These are phyloP conservation scores for Xenopus borealis DNA, from an alignment of 2,113 vertebrate species.

Conservation along the genomic window DNA sequence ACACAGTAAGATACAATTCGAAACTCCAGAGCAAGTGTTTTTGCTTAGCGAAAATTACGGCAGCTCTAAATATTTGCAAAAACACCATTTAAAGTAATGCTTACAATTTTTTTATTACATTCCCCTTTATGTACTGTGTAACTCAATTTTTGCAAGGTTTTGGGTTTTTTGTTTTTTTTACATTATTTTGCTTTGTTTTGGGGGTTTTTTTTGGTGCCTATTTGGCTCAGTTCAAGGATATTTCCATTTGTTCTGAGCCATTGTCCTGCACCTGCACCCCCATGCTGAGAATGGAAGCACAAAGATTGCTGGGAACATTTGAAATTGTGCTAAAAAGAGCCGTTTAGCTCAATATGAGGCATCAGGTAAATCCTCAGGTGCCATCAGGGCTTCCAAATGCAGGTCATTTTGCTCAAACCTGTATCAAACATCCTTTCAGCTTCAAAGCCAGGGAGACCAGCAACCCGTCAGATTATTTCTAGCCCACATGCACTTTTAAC, in stretches of 20 bases:
- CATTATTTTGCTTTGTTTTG: no score
- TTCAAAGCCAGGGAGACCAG: conserved; percentile 24
- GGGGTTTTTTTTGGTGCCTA: no score
- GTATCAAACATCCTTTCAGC: conserved; percentile 36
- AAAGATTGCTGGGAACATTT: conserved; percentile 10
- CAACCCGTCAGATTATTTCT: conserved; percentile 27
- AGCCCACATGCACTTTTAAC: conserved; percentile 28
- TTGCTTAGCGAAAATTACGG: no score
- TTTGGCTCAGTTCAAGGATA: no score
- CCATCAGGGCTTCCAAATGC: conserved; percentile 28
- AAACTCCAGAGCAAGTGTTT: no score
- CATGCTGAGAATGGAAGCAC: background rate
- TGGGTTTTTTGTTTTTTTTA: background rate
- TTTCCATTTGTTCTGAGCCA: background rate
- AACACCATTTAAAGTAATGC: no score
- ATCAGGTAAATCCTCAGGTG: conserved; percentile 27
- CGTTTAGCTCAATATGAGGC: conserved; percentile 14
- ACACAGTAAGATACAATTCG: no score
- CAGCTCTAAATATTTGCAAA: no score
- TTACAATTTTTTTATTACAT: no score
- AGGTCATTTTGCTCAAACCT: conserved; percentile 32
- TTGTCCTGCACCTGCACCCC: conserved; percentile 23
- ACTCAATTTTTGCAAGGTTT: background rate
- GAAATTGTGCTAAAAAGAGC: conserved; percentile 24
- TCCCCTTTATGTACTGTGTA: no score